Evolutionary conservation across 2,797 vertebrate species (phyloP).

Genomic region (Gila robusta): DNA sequence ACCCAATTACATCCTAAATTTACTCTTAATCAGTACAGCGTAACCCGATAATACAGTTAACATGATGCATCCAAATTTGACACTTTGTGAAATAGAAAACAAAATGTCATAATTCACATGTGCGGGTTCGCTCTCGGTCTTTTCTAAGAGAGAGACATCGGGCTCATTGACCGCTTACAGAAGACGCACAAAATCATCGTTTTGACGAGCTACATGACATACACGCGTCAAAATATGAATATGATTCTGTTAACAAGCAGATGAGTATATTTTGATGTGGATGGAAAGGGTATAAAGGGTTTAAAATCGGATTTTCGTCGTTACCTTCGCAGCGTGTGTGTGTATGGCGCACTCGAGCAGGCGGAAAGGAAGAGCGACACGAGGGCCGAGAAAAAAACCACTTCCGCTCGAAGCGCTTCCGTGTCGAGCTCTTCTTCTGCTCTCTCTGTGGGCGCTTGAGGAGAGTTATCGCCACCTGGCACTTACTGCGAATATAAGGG

Average conservation of each 20-base stretch:
- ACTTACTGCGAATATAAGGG: neutral
- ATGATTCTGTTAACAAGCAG: neutral
- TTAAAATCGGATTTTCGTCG: neutral
- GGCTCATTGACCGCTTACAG: neutral
- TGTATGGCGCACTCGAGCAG: conserved; percentile 42
- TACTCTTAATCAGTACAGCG: neutral
- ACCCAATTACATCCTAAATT: neutral
- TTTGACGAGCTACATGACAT: neutral
- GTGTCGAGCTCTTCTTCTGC: neutral
- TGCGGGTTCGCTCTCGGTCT: neutral
- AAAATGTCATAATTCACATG: neutral
- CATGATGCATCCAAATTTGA: neutral
- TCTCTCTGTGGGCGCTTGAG: too few species aligned
- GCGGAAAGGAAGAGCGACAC: conserved; percentile 37
- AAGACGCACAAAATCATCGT: neutral
- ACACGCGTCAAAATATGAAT: neutral
- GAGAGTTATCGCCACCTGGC: neutral
- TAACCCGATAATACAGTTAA: neutral
- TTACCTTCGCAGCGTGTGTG: conserved; percentile 47
- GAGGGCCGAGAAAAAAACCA: conserved; percentile 33
- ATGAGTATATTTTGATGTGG: neutral
- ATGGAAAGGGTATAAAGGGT: neutral
- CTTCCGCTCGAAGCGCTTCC: conserved; percentile 38
- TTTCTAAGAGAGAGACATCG: too few species aligned
- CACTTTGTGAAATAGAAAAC: neutral